These are phyloP conservation scores for Heliothis subflexa DNA, from an alignment of 1,140 invertebrate genomes.

Conservation along the genomic window DNA sequence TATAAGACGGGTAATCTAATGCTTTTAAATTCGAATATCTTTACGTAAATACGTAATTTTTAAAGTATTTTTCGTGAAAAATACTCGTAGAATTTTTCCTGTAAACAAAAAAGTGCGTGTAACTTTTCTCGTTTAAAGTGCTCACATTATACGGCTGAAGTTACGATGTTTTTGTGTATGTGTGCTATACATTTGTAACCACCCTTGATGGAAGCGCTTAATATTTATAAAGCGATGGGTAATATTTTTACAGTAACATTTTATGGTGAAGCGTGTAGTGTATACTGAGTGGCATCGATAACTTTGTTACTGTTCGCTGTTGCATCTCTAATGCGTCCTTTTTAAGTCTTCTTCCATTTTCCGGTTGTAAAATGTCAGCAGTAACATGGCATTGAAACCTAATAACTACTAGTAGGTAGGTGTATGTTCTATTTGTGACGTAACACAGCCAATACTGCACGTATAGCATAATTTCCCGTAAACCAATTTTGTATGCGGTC, in stretches of 20 bases:
- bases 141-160: not conserved
- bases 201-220: not conserved
- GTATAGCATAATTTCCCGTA: conserved; percentile 39
- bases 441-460: conserved; percentile 1
- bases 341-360: conserved; percentile 26
- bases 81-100: not conserved
- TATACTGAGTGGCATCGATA: not conserved
- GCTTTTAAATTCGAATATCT: conserved; percentile 41
- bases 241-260: not conserved
- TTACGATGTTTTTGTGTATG: conserved; percentile 24
- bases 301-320: not conserved
- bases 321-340: conserved; percentile 3
- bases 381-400: conserved; percentile 8
- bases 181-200: not conserved
- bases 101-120: conserved; percentile 2
- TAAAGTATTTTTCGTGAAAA: not conserved
- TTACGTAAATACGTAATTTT: conserved; percentile 5
- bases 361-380: conserved; percentile 2
- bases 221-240: conserved; percentile 4
- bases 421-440: not conserved
- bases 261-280: not conserved
- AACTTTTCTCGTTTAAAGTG: conserved; percentile 15
- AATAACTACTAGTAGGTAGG: not conserved
- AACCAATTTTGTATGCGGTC: conserved; percentile 30
- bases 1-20: conserved; percentile 18